These are phyloP conservation scores for Coregonus clupeaformis DNA, from an alignment of 2,113 vertebrate genomes.

Conservation along the genomic window DNA sequence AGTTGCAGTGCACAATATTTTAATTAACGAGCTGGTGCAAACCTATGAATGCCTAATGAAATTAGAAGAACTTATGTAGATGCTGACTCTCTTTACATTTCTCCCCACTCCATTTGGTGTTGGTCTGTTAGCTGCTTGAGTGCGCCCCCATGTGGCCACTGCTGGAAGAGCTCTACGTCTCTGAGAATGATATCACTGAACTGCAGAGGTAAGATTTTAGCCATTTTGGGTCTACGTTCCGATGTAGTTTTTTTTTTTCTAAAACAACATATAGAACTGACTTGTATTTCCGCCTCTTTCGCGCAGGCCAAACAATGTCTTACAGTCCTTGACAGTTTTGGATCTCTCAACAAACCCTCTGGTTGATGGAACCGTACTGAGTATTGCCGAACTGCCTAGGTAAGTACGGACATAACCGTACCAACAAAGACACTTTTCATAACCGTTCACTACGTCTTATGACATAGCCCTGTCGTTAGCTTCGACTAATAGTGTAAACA, in stretches of 20 bases:
- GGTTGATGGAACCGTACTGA: conserved; percentile 74
- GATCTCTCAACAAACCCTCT: conserved; percentile 79
- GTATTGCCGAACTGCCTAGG: conserved; percentile 82
- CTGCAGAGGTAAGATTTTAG: conserved; percentile 76
- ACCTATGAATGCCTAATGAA: no score
- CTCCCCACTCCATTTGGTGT: background rate
- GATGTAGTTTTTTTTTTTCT: background rate
- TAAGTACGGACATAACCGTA: conserved; percentile 53
- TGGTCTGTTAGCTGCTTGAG: conserved; percentile 78
- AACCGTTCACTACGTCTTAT: no score
- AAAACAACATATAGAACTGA: background rate
- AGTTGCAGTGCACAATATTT: no score
- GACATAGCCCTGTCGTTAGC: no score
- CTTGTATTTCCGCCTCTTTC: background rate
- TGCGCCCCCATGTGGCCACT: conserved; percentile 84
- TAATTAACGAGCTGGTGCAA: no score
- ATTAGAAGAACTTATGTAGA: no score
- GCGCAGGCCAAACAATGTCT: conserved; percentile 75
- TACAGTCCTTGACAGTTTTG: conserved; percentile 79
- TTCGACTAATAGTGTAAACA: background rate
- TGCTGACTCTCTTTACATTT: background rate
- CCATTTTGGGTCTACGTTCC: background rate
- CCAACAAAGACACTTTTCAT: background rate
- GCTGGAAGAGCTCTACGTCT: conserved; percentile 81
- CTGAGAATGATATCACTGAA: conserved; percentile 76